Base-by-base conservation (phyloP, 2,797 vertebrate genomes). In the Coendou prehensilis region DNA sequence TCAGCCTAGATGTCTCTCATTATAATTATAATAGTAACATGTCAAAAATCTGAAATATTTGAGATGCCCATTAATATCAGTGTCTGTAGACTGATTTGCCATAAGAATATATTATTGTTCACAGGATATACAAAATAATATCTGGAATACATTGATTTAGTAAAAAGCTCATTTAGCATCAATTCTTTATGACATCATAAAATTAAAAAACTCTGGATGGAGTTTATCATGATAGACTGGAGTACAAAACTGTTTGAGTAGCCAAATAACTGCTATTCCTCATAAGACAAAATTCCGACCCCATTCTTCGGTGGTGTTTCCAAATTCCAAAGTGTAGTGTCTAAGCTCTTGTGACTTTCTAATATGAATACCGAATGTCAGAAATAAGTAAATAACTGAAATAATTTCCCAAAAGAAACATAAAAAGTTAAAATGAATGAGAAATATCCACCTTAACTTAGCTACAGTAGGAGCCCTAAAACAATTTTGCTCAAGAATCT, bases 401-500 rank as follows among this genome's bases (percentile, higher is more conserved):
- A 75, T 37, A 87, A 69, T 22, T 87, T 0, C 6, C 67, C 20
- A 9, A 63, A 37, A 63, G 41, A 87, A 9, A 79, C 13, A 54
- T 47, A 54, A 82, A 59, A 56, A 92, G 69, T 56, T 50, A 89
- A 83, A 90, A 75, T 14, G 14, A 17, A 67, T 78, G 50, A 67
- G 80, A 94, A 61, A 75, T 57, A 30, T 15, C 28, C 61, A 75
- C 18, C 18, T 94, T 84, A 84, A 18, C 54, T 96, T 83, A 75
- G 22, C 50, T 81, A 45, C 17, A 93, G n/a, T 45, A 91, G 37
- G 71, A 91, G 87, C 78, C 22, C 96, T 94, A 90, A 52, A 37
- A 73, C 64, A 89, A 97, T 73, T 88, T 94, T 94, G 82, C 63
- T 47, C 56, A 76, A 96, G 93, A 94, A 90, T 94, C 85, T 94